These are phyloP conservation scores for Ctenodactylus gundi DNA, from an alignment of 2,113 vertebrate genomes.

Conservation along the genomic window DNA sequence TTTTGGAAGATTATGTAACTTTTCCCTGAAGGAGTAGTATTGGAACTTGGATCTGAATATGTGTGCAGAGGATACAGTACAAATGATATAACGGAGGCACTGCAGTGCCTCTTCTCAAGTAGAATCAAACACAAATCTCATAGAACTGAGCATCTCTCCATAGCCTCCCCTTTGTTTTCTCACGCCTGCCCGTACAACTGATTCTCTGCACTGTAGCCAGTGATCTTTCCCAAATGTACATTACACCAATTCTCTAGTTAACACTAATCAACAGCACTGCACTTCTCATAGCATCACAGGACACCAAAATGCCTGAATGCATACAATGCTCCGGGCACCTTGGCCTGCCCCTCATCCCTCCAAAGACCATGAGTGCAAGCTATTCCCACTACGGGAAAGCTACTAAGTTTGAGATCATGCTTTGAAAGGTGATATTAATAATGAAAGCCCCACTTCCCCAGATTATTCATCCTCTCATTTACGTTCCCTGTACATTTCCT, in stretches of 20 bases:
- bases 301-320: background rate
- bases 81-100: background rate
- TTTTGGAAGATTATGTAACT: background rate
- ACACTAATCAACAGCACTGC: background rate
- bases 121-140: background rate
- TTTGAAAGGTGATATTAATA: background rate
- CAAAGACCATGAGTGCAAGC: background rate
- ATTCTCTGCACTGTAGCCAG: background rate
- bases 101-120: too few species aligned
- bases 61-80: background rate
- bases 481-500: background rate
- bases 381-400: background rate
- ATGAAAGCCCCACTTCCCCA: background rate
- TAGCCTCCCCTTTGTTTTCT: background rate
- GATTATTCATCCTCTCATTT: background rate
- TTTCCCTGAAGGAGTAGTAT: background rate
- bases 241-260: conserved; percentile 16
- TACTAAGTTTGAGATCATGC: too few species aligned
- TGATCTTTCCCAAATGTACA: background rate
- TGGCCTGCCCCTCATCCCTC: background rate
- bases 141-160: background rate
- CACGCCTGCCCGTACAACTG: background rate
- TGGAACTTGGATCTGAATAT: background rate
- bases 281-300: background rate
- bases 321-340: background rate